Evolutionary conservation across 2,888 invertebrate genomes (phyloP), one percentile per base, ranked within the genome.

Genomic region (Caenorhabditis sp.): DNA sequence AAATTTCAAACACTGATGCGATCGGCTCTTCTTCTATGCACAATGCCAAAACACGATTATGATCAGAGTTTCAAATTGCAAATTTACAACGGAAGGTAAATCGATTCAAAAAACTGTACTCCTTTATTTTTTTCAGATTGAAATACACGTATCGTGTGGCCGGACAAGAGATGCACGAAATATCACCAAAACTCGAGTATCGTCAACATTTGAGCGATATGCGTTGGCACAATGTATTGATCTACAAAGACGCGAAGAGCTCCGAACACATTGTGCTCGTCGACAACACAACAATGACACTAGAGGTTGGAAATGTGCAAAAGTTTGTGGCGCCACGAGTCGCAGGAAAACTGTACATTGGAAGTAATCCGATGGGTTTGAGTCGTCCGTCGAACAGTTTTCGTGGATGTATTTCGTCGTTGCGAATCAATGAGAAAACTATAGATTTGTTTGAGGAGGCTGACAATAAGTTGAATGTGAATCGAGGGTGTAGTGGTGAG

Each of bases 1-100:
- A 84, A 84, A 66, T 84, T 84, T 66, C 83, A 84, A 73, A 84
- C 84, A 1, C 73, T 84, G 26, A 66, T 80, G 60, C 69, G 79
- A 50, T 73, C 77, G 17, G 75, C 81, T 24, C 69, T 82, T 57
- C 53, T 82, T 1, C 73, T 82, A 21, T 73, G 76, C 57, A 74
- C 80, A 21, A 27, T 78, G 8, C 70, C 79, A 49, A 68, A 63
- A 58, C 73, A 79, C 17, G 59, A 75, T 23, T 62, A 70, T 19
- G 69, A 79, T 58, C 74, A 81, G 23, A 62, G 71, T 10, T 65
- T 76, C 49, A 61, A 67, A 36, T 23, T 82, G 4, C 79, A 82
- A 63, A 58, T 81, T 14, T 58, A 74, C 19, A 78, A 78, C 63
- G 79, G 79, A 60, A 70, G 81, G 80, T 81, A 23, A 23, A 62